These are phyloP conservation scores for Tetragnatha montana DNA, from an alignment of 2,888 invertebrate species.

Conservation along the genomic window DNA sequence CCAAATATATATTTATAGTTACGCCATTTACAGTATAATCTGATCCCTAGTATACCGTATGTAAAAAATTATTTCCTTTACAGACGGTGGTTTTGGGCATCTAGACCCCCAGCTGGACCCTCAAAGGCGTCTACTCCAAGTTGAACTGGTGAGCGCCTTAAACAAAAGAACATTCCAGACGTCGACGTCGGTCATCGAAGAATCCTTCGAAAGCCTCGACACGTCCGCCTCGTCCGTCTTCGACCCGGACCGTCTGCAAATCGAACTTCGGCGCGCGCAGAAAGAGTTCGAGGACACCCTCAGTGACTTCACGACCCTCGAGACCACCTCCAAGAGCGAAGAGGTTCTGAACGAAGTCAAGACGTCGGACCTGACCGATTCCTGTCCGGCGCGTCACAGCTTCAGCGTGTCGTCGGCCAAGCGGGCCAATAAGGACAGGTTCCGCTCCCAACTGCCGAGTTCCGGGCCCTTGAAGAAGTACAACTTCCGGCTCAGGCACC, in stretches of 20 bases:
- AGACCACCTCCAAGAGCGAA: constrained; percentile 29
- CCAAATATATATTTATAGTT: too few species aligned
- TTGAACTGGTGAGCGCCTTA: constrained; percentile 18
- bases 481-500: constrained; percentile 1
- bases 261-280: constrained; percentile 21
- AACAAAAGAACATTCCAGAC: neutral
- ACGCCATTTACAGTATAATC: too few species aligned
- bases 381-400: constrained; percentile 42
- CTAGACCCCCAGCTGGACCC: neutral
- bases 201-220: constrained; percentile 14
- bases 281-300: constrained; percentile 43
- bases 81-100: neutral
- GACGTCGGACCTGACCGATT: constrained; percentile 37
- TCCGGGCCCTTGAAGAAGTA: constrained; percentile 35
- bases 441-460: constrained; percentile 15
- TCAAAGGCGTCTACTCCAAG: constrained; percentile 2
- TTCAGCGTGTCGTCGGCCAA: constrained; percentile 44
- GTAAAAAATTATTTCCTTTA: neutral
- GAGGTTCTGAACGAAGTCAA: constrained; percentile 46
- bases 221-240: constrained; percentile 22
- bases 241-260: neutral
- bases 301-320: constrained; percentile 41
- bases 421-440: neutral
- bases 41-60: too few species aligned
- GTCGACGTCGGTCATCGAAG: neutral